Conservation (phyloP, 2,797 vertebrate genomes). For the Botia kubotai region DNA sequence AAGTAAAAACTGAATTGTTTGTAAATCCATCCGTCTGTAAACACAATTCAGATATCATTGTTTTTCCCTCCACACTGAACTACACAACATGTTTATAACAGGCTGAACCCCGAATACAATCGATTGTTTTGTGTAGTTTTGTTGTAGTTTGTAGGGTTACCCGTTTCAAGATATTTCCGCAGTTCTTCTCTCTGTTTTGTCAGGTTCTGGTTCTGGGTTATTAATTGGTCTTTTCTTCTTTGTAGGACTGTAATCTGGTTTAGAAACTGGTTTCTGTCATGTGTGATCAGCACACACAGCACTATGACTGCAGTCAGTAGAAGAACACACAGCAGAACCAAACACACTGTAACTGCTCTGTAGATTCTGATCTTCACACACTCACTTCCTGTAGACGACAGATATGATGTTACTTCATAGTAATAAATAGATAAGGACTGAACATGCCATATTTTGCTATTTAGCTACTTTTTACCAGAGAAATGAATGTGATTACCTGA, state of each 20-base stretch:
- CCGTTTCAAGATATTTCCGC: not conserved
- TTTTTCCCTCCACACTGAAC: not conserved
- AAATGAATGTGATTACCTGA: not conserved
- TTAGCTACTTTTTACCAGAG: too few relatives aligned
- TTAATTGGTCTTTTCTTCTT: too few relatives aligned
- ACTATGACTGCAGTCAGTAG: conserved; percentile 18
- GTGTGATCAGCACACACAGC: conserved; percentile 9
- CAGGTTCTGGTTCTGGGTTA: not conserved
- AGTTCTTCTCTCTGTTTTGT: not conserved
- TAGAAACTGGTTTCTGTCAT: not conserved
- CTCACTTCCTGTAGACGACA: not conserved
- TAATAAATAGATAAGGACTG: too few relatives aligned
- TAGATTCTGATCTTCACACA: not conserved
- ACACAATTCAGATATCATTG: not conserved
- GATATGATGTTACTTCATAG: not conserved
- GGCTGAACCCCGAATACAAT: not conserved
- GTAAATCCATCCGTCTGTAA: not conserved
- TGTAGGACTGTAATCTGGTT: not conserved
- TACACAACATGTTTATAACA: too few relatives aligned
- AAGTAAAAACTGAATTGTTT: not conserved
- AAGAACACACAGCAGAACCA: conserved; percentile 38
- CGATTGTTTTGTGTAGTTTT: too few relatives aligned
- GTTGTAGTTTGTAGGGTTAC: not conserved
- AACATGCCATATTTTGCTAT: not conserved
- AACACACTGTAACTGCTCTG: conserved; percentile 15